Base-by-base conservation (phyloP, 2,113 vertebrate genomes). In the Hypomesus transpacificus region DNA sequence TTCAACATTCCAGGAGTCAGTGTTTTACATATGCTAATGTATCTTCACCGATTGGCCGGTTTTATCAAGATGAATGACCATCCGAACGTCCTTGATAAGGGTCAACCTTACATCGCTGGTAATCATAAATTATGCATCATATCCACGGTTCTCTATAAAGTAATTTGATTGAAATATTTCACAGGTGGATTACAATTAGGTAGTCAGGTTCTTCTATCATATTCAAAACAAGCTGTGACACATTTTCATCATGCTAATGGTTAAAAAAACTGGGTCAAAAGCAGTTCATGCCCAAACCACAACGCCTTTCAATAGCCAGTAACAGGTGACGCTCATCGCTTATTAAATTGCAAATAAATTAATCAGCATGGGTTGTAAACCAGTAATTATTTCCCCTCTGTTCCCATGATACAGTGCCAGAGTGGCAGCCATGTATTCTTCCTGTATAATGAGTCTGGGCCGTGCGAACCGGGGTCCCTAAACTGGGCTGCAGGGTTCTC, bases 71-170 rank as follows among this genome's bases (percentile, higher is more conserved):
- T 83, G 82, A 88, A 86, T 82, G 73, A 26, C 74, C 20, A 71
- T 86, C 82, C 81, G 78, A 82, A 80, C 68, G 85, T 82, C 88
- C 88, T 88, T 88, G 78, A 67, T 67, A 83, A 70, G 82, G 82
- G 88, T 87, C 86, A 87, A 79, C 76, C 77, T 77, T 71, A 81
- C 20, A 34, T 59, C 11, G 57, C 20, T 59, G 57, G 57, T 46
- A 59, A 59, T 21, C 57, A 59, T 59, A 20, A 59, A 59, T 59
- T 21, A 59, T 21, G 20, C 57, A 59, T 59, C 16, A 22, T 59
- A 21, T 59, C 18, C 57, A 7, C 20, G 57, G 57, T 16, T 20
- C 21, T 59, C 18, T 14, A 24, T 22, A 20, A 59, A 22, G 18
- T 59, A 21, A 59, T 59, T 59, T 20, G 18, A 59, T 59, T 22